Conservation (phyloP, 92 coral and sea anemone species). For the Epizoanthus rinbou region DNA sequence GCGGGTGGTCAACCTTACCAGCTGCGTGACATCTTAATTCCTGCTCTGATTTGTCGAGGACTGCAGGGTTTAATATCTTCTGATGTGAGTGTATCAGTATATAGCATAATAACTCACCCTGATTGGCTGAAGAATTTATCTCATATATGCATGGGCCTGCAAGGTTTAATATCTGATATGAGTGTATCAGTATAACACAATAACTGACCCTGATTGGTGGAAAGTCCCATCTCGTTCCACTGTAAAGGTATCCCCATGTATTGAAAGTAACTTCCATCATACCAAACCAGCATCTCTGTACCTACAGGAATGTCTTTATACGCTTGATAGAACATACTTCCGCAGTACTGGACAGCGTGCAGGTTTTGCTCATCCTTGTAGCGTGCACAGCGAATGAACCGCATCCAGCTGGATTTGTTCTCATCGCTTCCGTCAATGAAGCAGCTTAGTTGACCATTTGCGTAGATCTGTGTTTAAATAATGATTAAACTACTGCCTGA, state of each 20-base stretch:
- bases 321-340: slow-evolving; percentile 87
- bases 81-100: too few species aligned
- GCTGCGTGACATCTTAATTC: too few species aligned
- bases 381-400: slow-evolving; percentile 90
- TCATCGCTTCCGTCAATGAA: slow-evolving; percentile 88
- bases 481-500: too few species aligned
- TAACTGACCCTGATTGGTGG: slow-evolving; percentile 2
- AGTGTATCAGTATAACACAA: too few species aligned
- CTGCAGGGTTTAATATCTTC: too few species aligned
- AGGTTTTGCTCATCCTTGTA: slow-evolving; percentile 87
- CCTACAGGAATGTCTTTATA: slow-evolving; percentile 76
- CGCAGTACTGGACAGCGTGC: slow-evolving; percentile 77
- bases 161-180: too few species aligned
- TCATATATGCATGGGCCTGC: too few species aligned
- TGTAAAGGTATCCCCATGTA: slow-evolving; percentile 92
- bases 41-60: too few species aligned
- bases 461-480: slow-evolving; percentile 59
- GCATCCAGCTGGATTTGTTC: slow-evolving; percentile 89
- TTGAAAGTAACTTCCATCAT: slow-evolving; percentile 84
- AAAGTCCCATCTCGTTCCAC: slow-evolving; percentile 12
- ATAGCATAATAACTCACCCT: too few species aligned
- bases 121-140: too few species aligned
- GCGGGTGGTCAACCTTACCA: too few species aligned
- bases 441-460: slow-evolving; percentile 60
- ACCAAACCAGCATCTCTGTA: slow-evolving; percentile 91